phyloP scores from a whole-genome alignment of 2,888 invertebrate genomes.

The Eupithecia dodoneata region DNA sequence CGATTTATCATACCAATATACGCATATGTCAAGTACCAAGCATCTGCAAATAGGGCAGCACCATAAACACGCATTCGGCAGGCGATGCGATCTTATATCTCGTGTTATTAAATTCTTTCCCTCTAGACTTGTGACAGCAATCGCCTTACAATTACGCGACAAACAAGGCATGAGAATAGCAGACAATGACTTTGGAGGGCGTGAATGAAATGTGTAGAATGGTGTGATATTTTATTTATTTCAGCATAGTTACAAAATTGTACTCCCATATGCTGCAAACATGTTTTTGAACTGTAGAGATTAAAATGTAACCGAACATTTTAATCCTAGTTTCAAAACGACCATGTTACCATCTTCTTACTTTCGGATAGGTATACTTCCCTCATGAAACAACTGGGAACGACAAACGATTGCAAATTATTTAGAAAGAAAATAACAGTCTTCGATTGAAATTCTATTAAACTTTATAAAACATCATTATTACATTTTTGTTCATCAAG shows the following conservation, averaged over 20 bases:
- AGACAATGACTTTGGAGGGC: constrained; percentile 72
- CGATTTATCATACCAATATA: constrained; percentile 15
- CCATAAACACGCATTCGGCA: constrained; percentile 51
- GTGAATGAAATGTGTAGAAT: constrained; percentile 49
- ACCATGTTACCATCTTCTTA: no score
- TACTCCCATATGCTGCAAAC: neutral
- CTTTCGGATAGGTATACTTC: neutral
- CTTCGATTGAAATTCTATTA: neutral
- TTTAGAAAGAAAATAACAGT: no score
- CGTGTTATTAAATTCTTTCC: constrained; percentile 81
- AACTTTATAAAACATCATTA: neutral
- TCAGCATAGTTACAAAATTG: constrained; percentile 47
- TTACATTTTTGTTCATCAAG: no score
- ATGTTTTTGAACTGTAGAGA: neutral
- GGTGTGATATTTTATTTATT: constrained; percentile 69
- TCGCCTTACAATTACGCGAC: constrained; percentile 79
- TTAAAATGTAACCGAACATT: neutral
- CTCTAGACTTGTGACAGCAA: constrained; percentile 72
- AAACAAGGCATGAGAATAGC: constrained; percentile 74
- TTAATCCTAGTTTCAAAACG: neutral
- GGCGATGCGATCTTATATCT: constrained; percentile 57
- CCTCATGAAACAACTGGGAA: neutral
- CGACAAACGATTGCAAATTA: neutral
- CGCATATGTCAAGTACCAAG: constrained; percentile 10
- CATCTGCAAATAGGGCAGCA: constrained; percentile 28